Evolutionary conservation across 2,888 invertebrate genomes (phyloP).

Genomic region (Lampropteryx suffumata): DNA sequence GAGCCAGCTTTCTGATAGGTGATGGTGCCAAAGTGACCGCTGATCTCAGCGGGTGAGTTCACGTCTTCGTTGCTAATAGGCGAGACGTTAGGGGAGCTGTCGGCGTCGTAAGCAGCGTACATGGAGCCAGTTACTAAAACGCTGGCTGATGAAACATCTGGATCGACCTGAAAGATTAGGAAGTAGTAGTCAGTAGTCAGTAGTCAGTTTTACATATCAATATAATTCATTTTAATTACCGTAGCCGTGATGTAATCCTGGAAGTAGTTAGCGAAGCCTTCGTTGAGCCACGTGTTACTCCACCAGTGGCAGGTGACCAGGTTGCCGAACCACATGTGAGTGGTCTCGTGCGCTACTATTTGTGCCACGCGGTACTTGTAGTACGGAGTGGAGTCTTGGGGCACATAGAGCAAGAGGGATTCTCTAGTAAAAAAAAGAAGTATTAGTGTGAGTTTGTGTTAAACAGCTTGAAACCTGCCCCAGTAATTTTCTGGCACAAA

Average conservation of each 20-base stretch:
- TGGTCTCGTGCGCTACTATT: conserved; percentile 88
- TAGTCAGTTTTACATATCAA: too few relatives aligned
- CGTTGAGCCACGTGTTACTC: conserved; percentile 88
- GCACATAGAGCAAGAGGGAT: conserved; percentile 69
- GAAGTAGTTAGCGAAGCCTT: conserved; percentile 88
- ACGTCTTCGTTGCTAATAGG: conserved; percentile 83
- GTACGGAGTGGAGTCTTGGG: conserved; percentile 66
- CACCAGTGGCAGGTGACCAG: conserved; percentile 90
- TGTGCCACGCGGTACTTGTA: conserved; percentile 82
- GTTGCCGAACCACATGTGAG: conserved; percentile 94
- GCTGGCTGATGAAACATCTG: conserved; percentile 83
- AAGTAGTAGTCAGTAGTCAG: too few relatives aligned
- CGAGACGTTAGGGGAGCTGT: conserved; percentile 73
- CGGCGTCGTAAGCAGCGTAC: conserved; percentile 84
- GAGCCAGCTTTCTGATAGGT: conserved; percentile 86
- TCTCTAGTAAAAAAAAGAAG: conserved; percentile 53
- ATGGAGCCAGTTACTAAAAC: conserved; percentile 85
- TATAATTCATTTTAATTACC: conserved; percentile 37
- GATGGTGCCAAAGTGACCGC: conserved; percentile 85
- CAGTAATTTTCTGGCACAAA: too few relatives aligned
- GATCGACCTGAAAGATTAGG: conserved; percentile 75
- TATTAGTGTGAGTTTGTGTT: too few relatives aligned
- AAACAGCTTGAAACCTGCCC: too few relatives aligned
- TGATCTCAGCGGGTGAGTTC: conserved; percentile 84
- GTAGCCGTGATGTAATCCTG: conserved; percentile 84